Conservation (phyloP, 2,888 invertebrate species). For the Mactromeris polynyma region DNA sequence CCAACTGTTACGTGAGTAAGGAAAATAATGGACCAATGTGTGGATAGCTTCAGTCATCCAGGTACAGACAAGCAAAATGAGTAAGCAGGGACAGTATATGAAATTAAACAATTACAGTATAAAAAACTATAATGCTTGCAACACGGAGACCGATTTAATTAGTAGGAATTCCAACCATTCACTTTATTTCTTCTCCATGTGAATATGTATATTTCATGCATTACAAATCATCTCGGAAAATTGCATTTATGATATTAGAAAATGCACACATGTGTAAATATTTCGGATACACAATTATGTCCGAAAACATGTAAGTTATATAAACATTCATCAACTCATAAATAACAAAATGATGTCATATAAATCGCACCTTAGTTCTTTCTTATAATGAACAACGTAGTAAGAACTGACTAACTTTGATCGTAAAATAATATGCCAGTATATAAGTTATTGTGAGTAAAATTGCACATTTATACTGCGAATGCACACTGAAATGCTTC, state of each 20-base stretch:
- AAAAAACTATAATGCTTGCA: too few relatives aligned
- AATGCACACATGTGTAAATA: background rate
- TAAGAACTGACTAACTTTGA: background rate
- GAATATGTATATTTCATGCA: too few relatives aligned
- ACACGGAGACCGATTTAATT: too few relatives aligned
- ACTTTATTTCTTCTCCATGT: too few relatives aligned
- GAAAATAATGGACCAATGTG: too few relatives aligned
- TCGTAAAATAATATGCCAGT: background rate
- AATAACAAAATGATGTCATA: background rate
- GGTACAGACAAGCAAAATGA: too few relatives aligned
- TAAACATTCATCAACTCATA: background rate
- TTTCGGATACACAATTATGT: background rate
- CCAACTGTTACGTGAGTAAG: too few relatives aligned
- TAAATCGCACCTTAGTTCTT: background rate
- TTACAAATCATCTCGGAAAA: too few relatives aligned
- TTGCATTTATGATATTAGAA: background rate
- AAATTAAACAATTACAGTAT: too few relatives aligned
- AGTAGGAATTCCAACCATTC: too few relatives aligned
- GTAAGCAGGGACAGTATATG: too few relatives aligned
- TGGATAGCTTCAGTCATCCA: too few relatives aligned
- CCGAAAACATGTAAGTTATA: background rate
- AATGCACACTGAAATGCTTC: background rate
- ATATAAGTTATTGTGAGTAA: background rate
- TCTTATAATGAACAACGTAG: background rate
- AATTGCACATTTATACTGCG: background rate